Evolutionary conservation across 2,888 invertebrate genomes (phyloP), one percentile per base, ranked within the genome.

Genomic region (Acanthopleura granulata): DNA sequence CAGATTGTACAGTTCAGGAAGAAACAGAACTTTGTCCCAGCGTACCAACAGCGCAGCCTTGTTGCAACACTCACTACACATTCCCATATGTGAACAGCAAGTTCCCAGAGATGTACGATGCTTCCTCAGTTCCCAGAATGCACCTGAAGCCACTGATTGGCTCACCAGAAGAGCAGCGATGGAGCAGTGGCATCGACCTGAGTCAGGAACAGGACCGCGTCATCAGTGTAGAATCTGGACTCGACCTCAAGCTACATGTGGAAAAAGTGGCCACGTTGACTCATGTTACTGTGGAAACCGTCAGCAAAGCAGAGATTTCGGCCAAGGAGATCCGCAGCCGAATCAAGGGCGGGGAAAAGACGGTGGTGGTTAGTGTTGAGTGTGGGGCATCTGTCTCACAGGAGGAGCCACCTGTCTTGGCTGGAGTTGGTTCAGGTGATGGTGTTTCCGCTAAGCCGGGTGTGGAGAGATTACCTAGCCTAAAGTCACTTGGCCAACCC

Each of bases 281-380:
- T 25, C 87, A 90, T 79, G 80, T 92, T 9, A 89, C 79, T 72
- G 82, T 92, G 69, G 90, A 91, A 76, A 89, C 91, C 18, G 93
- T 94, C 73, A 94, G 93, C 73, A 93, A 94, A 84, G 93, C 93
- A 76, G 95, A 96, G 88, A 93, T 96, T 79, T 95, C 95, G 11
- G 96, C 96, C 3, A 94, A 94, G 81, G 95, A 95, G 84, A 95
- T 96, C 30, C 92, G 96, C 80, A 93, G 93, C 66, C 93, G 96
- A 70, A 92, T 95, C 76, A 88, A 80, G 78, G 87, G 86, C 0
- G 81, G 81, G 49, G 84, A 84, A 30, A 84, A 75, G 40, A 22
- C 51, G n/a, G 62, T 29, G 0, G 49, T 29, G 25, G 50, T 62
- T 16, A 61, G 18, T 29, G 62, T 30, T 1, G 69, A 73, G 22